A percentile compares a stretch with the other conserved stretches of the same genome.
These are phyloP conservation scores for Alloscopus bannaensis DNA, from an alignment of 2,888 invertebrate species.

Conservation along the genomic window DNA sequence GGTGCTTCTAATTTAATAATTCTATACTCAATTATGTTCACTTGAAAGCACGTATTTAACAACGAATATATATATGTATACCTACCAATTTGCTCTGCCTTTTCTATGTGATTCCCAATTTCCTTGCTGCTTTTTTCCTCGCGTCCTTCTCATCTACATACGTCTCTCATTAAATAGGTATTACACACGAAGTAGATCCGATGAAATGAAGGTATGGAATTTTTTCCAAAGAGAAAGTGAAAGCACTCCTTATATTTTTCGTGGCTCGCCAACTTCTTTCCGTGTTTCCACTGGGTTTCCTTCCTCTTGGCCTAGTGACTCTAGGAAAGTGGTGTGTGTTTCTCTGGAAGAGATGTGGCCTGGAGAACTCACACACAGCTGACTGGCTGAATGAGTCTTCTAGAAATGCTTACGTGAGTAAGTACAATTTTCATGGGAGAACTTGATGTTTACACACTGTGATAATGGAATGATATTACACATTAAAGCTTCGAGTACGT, in stretches of 20 bases:
- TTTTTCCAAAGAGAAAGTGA: too few relatives aligned
- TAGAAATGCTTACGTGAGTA: conserved; percentile 1
- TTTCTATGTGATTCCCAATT: neutral
- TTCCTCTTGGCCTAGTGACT: too few relatives aligned
- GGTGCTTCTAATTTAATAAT: conserved; percentile 33
- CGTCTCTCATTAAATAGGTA: too few relatives aligned
- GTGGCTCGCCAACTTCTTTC: neutral
- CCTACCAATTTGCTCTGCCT: neutral
- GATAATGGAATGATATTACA: conserved; percentile 33
- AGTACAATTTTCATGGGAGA: conserved; percentile 26
- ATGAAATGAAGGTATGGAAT: too few relatives aligned
- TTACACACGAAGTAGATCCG: too few relatives aligned
- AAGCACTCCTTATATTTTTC: neutral
- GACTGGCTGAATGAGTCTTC: neutral
- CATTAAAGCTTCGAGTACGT: conserved; percentile 36
- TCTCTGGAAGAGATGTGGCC: too few relatives aligned
- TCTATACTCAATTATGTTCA: conserved; percentile 11
- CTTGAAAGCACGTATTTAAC: conserved; percentile 22
- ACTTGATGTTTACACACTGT: conserved; percentile 26
- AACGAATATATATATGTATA: neutral
- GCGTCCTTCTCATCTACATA: too few relatives aligned
- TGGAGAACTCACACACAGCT: too few relatives aligned
- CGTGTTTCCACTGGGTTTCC: neutral
- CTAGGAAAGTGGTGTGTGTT: too few relatives aligned
- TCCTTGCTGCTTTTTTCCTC: neutral